Percentiles rank a stretch among this genome's conserved stretches.
These are phyloP conservation scores for Pectinophora gossypiella DNA, from an alignment of 1,140 invertebrate genomes.

Conservation along the genomic window DNA sequence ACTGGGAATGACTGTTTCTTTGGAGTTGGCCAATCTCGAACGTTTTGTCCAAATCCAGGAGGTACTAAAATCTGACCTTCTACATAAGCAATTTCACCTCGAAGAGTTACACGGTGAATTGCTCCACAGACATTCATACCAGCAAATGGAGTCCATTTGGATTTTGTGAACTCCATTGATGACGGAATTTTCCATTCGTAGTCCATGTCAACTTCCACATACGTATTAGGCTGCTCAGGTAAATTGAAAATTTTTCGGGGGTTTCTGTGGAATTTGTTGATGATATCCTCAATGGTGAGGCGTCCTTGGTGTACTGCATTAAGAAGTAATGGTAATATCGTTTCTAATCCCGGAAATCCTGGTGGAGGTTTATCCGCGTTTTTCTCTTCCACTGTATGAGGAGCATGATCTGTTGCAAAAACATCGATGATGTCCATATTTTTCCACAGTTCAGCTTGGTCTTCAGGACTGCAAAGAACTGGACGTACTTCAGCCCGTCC, in stretches of 20 bases:
- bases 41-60: constrained; percentile 93
- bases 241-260: constrained; percentile 96
- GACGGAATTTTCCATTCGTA: constrained; percentile 95
- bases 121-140: constrained; percentile 91
- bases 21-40: constrained; percentile 79
- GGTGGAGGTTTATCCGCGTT: constrained; percentile 85
- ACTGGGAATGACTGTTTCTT: constrained; percentile 53
- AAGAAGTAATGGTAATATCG: constrained; percentile 95
- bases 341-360: constrained; percentile 98
- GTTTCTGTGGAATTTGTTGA: constrained; percentile 95
- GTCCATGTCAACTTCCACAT: constrained; percentile 95
- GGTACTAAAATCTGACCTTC: constrained; percentile 94
- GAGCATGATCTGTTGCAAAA: constrained; percentile 99
- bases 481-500: constrained; percentile 91
- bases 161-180: constrained; percentile 89
- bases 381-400: constrained; percentile 95
- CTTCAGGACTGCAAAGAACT: constrained; percentile 87
- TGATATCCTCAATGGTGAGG: constrained; percentile 94
- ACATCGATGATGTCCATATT: constrained; percentile 97
- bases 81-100: constrained; percentile 97
- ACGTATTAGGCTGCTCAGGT: constrained; percentile 97
- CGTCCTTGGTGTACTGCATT: constrained; percentile 96
- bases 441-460: constrained; percentile 97
- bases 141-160: constrained; percentile 98
- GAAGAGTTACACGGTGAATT: constrained; percentile 93